Evolutionary conservation across 2,113 vertebrate species (phyloP), one percentile per base, ranked within the genome.

Genomic region (Vulpes ferrilata): DNA sequence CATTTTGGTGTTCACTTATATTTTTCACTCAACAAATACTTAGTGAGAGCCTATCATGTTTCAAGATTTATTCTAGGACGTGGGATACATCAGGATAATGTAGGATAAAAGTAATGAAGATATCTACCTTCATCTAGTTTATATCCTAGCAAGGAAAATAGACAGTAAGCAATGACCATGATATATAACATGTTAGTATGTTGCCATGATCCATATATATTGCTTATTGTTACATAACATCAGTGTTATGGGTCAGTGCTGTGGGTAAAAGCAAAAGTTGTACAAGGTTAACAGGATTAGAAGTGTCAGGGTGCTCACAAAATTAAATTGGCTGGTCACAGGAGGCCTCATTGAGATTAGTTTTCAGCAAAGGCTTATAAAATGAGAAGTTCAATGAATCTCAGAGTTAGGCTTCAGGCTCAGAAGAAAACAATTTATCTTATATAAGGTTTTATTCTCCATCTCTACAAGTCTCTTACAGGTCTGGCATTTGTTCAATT

Each of bases 321-420:
- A 48, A 48, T 60, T 78, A 92, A 87, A 76, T 43, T 65, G 12
- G 7, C 30, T 74, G 20, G 69, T 93, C 27, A 32, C 19, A 73
- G 55, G 30, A 79, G 5, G 13, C 2, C 13, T 71, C 19, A 2
- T 2, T 53, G 65, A 80, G 48, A 27, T 81, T 65, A 51, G 38
- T 86, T 93, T 73, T 90, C 6, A 95, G 30, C 64, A 74, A 43
- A 94, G 23, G 11, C 57, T 95, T 59, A 65, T 65, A 64, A 65
- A 2, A 71, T 48, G 55, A 97, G 19, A 73, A 22, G 12, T 80
- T 93, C 64, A 67, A 22, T 57, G 57, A 90, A 64, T 80, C 35
- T 90, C 64, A 64, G n/a, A 85, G 25, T 81, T 65, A 94, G 48
- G 27, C 22, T 64, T 30, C 17, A 71, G 12, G 4, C 35, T 93